A percentile compares a stretch with the other conserved stretches of the same genome.
These are phyloP conservation scores for Mactra quadrangularis DNA, from an alignment of 1,140 invertebrate genomes.

Conservation along the genomic window DNA sequence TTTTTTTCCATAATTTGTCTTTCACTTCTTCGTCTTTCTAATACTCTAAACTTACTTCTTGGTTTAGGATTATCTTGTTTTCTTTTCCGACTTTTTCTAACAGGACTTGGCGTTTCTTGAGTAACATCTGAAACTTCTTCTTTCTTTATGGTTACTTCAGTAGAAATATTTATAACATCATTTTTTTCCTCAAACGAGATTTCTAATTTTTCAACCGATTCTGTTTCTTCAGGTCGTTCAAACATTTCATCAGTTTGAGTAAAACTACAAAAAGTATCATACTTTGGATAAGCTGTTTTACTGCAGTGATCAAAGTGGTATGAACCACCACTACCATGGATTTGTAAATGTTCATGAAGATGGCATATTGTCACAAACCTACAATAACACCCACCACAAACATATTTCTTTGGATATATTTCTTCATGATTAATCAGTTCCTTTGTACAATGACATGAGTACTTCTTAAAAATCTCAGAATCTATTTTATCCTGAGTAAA, in stretches of 20 bases:
- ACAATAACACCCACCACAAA: constrained; percentile 34
- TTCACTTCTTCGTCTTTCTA: constrained; percentile 16
- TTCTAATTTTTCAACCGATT: neutral
- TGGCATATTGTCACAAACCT: constrained; percentile 40
- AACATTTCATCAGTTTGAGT: constrained; percentile 41
- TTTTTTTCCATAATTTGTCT: neutral
- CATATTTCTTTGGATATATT: constrained; percentile 10
- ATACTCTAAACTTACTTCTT: constrained; percentile 4
- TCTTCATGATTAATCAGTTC: constrained; percentile 7
- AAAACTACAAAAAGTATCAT: constrained; percentile 52
- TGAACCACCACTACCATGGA: constrained; percentile 34
- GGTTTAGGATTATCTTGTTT: constrained; percentile 44
- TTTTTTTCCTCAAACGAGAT: neutral
- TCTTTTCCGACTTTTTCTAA: constrained; percentile 6
- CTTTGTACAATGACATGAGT: constrained; percentile 1
- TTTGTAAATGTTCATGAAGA: constrained; percentile 36
- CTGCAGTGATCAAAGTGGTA: constrained; percentile 54
- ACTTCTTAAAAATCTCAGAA: neutral
- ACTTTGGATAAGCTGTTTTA: constrained; percentile 42
- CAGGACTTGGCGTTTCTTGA: neutral
- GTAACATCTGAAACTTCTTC: neutral
- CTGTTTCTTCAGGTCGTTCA: constrained; percentile 5
- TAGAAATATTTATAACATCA: neutral
- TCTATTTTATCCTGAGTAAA: no score
- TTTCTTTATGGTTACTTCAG: neutral